Percentiles rank a stretch among this genome's conserved stretches.
Conservation (phyloP, 2,888 invertebrate genomes). For the Eugnorisma glareosa region DNA sequence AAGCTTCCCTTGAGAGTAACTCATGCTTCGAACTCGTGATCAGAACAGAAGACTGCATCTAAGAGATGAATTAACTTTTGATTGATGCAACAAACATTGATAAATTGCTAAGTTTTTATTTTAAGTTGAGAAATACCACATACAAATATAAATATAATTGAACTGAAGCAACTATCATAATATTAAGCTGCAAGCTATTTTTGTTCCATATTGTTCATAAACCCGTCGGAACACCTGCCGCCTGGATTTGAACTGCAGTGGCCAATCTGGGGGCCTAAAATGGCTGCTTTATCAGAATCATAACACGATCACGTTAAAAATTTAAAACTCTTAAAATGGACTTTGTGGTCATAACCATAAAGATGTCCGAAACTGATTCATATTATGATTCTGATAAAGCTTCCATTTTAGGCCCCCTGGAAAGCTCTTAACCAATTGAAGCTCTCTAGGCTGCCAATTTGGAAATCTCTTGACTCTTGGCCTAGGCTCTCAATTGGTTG, state of each 20-base stretch:
- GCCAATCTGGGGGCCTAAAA: too few species aligned
- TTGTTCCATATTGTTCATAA: background rate
- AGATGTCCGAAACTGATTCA: too few species aligned
- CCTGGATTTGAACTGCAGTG: background rate
- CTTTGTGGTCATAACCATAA: too few species aligned
- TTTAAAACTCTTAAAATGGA: too few species aligned
- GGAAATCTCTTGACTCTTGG: too few species aligned
- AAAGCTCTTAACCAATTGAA: too few species aligned
- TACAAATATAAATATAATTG: background rate
- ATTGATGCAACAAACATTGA: background rate
- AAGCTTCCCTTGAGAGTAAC: conserved; percentile 4
- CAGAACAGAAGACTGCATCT: background rate
- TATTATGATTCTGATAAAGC: too few species aligned
- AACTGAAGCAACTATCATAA: background rate
- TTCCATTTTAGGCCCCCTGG: too few species aligned
- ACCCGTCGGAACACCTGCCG: background rate
- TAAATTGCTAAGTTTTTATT: background rate
- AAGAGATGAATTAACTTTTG: background rate
- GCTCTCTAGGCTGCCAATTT: too few species aligned
- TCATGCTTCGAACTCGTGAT: background rate
- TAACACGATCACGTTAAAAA: too few species aligned
- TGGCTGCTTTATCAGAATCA: too few species aligned
- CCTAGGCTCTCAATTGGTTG: background rate
- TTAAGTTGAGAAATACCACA: background rate
- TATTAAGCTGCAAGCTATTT: background rate